Evolutionary conservation across 35 echinoderm and acorn worm genomes (phyloP).

Genomic region (Ophiothrix spiculata): DNA sequence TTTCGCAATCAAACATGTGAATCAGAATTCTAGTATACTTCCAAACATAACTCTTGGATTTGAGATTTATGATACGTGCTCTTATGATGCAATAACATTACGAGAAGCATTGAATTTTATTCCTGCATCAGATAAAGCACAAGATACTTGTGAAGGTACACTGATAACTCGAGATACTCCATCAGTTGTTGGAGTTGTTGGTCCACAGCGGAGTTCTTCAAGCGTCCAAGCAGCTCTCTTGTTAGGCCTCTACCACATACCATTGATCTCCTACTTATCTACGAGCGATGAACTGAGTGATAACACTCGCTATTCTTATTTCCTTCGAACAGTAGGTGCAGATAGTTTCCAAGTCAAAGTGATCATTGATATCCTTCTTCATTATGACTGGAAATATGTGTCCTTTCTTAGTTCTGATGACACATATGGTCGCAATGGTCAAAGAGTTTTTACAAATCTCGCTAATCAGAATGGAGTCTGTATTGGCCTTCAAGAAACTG

Average conservation of each 20-base stretch:
- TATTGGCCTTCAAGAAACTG: slow-evolving; percentile 47
- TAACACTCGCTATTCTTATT: slow-evolving; percentile 72
- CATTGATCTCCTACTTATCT: slow-evolving; percentile 86
- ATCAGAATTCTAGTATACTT: slow-evolving; percentile 63
- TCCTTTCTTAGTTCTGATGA: slow-evolving; percentile 87
- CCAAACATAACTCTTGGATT: slow-evolving; percentile 78
- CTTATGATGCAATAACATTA: slow-evolving; percentile 62
- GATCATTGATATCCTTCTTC: slow-evolving; percentile 69
- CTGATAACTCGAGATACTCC: background rate
- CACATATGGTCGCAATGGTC: slow-evolving; percentile 74
- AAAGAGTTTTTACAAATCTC: slow-evolving; percentile 46
- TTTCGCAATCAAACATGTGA: slow-evolving; percentile 68
- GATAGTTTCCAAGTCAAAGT: slow-evolving; percentile 78
- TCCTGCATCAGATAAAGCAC: slow-evolving; percentile 36
- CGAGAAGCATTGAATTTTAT: slow-evolving; percentile 81
- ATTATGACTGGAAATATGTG: slow-evolving; percentile 83
- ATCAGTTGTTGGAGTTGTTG: slow-evolving; percentile 69
- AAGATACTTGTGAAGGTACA: background rate
- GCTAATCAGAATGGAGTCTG: slow-evolving; percentile 53
- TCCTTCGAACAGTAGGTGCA: slow-evolving; percentile 80
- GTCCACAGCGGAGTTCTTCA: slow-evolving; percentile 77
- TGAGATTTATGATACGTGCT: slow-evolving; percentile 95
- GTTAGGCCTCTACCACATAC: slow-evolving; percentile 79
- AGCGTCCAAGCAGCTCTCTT: slow-evolving; percentile 82
- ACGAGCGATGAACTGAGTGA: slow-evolving; percentile 94